Base-by-base conservation (phyloP, 2,888 invertebrate genomes). In the Dione juno region DNA sequence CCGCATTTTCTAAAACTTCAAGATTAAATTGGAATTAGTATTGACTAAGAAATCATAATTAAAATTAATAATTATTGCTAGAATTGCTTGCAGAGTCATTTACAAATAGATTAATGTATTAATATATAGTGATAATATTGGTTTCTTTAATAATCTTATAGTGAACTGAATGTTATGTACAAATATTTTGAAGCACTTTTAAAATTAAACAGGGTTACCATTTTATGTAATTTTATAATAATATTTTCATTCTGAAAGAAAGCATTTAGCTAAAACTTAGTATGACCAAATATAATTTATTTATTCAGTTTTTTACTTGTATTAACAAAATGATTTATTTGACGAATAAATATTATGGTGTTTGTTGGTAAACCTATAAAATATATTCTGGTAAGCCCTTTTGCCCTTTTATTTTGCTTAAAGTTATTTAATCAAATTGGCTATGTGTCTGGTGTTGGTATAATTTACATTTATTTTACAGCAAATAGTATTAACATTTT, bases 151-250 rank as follows among this genome's bases (percentile, higher is more conserved):
- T 63, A 16, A 40, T 50, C 19, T 13, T 40, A 37, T n/a, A 19
- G n/a, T 13, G 37, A 63, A 52, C 37, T 37, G 37, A 37, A 64
- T 52, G 37, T 54, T 35, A 64, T 64, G 69, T 64, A 64, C 64
- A 69, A 57, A 69, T 54, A 57, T 69, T 57, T 61, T 40, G 35
- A 63, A 43, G 37, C 61, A 61, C 5, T 68, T 68, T 67, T 68
- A 35, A 53, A 40, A 52, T 53, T 50, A n/a, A 68, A 52, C 67
- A 68, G 67, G 67, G 67, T 68, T 68, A 28, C 14, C 28, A 28
- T 35, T 43, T 66, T 48, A 68, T 53, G 52, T 61, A 41, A 61
- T 61, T 61, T 61, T 67, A 59, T 35, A 50, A 14, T 16, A 50
- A 21, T 3, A 8, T 64, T 64, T 50, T 50, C 9, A 64, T 64